Evolutionary conservation across 2,113 vertebrate species (phyloP).

Genomic region (Apaloderma vittatum): DNA sequence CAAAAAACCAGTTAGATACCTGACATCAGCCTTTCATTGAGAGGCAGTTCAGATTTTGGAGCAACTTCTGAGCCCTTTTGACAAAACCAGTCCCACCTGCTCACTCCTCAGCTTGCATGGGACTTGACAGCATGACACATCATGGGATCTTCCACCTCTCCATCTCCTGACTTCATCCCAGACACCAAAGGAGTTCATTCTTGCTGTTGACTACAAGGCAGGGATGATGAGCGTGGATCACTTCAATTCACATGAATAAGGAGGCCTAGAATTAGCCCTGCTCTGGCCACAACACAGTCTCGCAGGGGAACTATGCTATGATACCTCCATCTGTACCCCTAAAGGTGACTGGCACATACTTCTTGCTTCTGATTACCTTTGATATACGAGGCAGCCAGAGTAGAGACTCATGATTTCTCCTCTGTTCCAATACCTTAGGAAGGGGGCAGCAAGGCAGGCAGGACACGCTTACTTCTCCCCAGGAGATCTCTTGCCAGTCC

Average conservation of each 20-base stretch:
- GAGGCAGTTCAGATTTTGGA: neutral
- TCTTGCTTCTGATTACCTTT: neutral
- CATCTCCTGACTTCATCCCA: neutral
- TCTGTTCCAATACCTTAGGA: neutral
- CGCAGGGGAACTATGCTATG: neutral
- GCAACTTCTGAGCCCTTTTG: neutral
- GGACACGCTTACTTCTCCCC: neutral
- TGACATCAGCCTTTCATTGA: neutral
- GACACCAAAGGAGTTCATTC: neutral
- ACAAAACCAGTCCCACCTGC: slow-evolving; percentile 29
- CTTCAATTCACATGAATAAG: neutral
- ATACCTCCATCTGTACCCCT: neutral
- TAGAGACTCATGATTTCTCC: neutral
- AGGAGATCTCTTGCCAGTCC: neutral
- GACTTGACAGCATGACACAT: neutral
- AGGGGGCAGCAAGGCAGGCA: neutral
- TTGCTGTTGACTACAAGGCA: neutral
- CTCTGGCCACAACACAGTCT: neutral
- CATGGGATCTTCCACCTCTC: neutral
- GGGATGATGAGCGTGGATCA: neutral
- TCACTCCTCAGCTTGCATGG: neutral
- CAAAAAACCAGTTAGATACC: neutral
- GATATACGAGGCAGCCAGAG: neutral
- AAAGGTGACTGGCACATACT: neutral
- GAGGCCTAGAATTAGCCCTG: neutral